A percentile compares a stretch with the other conserved stretches of the same genome.
phyloP scores from a whole-genome alignment of 1,140 invertebrate species.

The Cephus cinctus region DNA sequence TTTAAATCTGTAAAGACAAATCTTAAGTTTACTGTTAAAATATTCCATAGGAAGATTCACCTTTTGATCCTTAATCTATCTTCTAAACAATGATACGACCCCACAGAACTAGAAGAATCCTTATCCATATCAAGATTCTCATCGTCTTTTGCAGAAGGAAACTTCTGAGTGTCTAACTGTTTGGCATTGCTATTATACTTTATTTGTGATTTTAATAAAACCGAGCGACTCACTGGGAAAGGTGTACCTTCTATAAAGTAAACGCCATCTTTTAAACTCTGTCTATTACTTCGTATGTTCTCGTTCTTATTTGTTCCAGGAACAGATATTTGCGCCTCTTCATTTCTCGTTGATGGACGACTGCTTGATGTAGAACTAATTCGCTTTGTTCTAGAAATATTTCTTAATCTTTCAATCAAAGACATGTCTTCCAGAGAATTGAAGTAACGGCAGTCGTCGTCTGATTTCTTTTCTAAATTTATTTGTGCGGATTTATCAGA shows the following conservation, averaged over 20 bases:
- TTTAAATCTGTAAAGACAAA: background rate
- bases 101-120: background rate
- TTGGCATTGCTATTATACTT: constrained; percentile 16
- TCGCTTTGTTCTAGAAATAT: constrained; percentile 12
- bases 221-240: constrained; percentile 20
- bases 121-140: background rate
- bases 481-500: background rate
- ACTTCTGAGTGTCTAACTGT: constrained; percentile 12
- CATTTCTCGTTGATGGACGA: background rate
- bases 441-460: background rate
- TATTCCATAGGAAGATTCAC: background rate
- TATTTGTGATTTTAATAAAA: constrained; percentile 17
- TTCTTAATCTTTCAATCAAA: constrained; percentile 15
- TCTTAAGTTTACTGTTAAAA: background rate
- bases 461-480: background rate
- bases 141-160: background rate
- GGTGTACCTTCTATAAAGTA: constrained; percentile 14
- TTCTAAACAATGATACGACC: background rate
- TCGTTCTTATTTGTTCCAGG: background rate
- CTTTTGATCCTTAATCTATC: background rate
- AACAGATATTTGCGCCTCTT: background rate
- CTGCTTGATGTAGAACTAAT: background rate
- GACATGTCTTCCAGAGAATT: constrained; percentile 8
- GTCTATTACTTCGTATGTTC: background rate
- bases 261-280: background rate